Evolutionary conservation across 2,113 vertebrate genomes (phyloP), one percentile per base, ranked within the genome.

Genomic region (Thunnus thynnus): DNA sequence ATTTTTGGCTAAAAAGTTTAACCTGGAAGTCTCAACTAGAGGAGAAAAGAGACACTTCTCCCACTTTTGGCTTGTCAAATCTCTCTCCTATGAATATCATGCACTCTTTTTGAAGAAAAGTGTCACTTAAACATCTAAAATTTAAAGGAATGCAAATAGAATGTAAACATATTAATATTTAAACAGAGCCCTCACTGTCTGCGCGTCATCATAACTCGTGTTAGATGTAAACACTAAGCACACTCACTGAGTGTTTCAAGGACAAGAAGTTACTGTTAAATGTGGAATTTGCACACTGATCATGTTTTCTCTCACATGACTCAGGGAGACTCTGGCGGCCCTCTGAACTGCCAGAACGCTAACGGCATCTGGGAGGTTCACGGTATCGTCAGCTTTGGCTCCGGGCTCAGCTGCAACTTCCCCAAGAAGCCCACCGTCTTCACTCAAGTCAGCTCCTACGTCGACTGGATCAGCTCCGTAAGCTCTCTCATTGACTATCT

Each of bases 261-360:
- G 36, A 46, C 32, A 63, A 27, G 9, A 36, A 41, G 60, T 5
- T 44, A 41, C 44, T 12, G 4, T 41, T 36, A 65, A 47, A n/a
- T 52, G 41, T 74, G 47, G 44, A 78, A 20, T 44, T 52, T 47
- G 52, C 14, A 20, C 22, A 46, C 54, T 67, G 14, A 58, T 76
- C 51, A 20, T 57, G 30, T 62, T 58, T 64, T 65, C 50, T 71
- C 7, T 80, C 13, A 11, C 76, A 6, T 83, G 67, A 69, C 13
- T 74, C 65, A 97, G 97, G 97, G 97, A 0, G 97, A 99, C 78
- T 99, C 97, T 0, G 97, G 97, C 0, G 97, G 98, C 1, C 97
- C 97, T 1, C 93, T 99, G 92, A 98, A 96, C 92, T 97, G 95
- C 93, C 93, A 94, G 80, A 86, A 71, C 0, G 41, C 84, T 0